Base-by-base conservation (phyloP, 2,113 vertebrate genomes). In the Lipotes vexillifer region DNA sequence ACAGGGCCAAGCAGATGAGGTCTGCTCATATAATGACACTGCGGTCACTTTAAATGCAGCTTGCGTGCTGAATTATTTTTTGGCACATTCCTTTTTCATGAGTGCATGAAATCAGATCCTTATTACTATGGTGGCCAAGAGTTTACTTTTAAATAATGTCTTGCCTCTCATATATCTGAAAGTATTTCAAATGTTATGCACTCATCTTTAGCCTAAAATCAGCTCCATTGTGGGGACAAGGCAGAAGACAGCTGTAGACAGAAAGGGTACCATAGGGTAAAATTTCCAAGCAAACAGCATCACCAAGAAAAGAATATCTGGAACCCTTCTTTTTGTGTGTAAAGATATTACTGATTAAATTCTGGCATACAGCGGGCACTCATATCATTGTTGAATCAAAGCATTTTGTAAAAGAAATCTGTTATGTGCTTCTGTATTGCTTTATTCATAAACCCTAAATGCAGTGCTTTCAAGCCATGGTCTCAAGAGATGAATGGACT, bases 61-160 rank as follows among this genome's bases (percentile, higher is more conserved):
- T 41, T 72, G 86, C 78, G n/a, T 41, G 46, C 88, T 68, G 71
- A 93, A 77, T 61, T 94, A 52, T 94, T 93, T 57, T 94, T 92
- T 77, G 65, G 80, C 75, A 90, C 95, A 90, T 98, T 97, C 97
- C 84, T 96, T 95, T 95, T 59, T 44, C 93, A 85, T 97, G 95
- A 97, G 89, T 29, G 15, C 86, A 97, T 97, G 97, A 93, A 95
- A 93, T 93, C 49, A 84, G 59, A 97, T 95, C 89, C 59, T 88
- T 71, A 20, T 87, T 83, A 87, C 95, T 87, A 75, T 17, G 9
- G 52, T 6, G 27, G 63, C 72, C 93, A 84, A 92, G 93, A 93
- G 93, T 94, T 97, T 92, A 91, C 94, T 86, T 88, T 96, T 81
- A 93, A 96, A 96, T 93, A 95, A 96, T 61, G 38, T 65, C 87